Evolutionary conservation across 2,888 invertebrate species (phyloP).

Genomic region (Pammene fasciana): DNA sequence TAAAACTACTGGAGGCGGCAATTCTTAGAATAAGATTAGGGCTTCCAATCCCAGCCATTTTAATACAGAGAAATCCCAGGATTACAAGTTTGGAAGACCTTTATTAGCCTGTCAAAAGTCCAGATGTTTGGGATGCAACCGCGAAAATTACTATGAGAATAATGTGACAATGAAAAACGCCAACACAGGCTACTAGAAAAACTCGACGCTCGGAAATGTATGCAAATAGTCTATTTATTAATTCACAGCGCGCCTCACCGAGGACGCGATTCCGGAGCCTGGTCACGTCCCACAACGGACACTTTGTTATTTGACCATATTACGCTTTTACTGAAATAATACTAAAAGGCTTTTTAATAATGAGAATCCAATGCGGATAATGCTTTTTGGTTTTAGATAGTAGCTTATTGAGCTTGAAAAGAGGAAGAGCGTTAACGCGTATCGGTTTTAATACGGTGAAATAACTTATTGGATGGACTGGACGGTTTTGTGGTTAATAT

Average conservation of each 20-base stretch:
- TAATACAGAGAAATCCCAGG: no score
- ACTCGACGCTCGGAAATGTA: conserved; percentile 26
- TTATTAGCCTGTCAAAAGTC: no score
- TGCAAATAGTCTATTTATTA: conserved; percentile 37
- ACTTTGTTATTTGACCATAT: conserved; percentile 39
- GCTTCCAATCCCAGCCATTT: no score
- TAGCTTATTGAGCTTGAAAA: neutral
- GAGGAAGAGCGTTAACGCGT: conserved; percentile 4
- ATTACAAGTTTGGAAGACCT: no score
- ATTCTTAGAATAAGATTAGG: no score
- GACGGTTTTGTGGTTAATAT: conserved; percentile 18
- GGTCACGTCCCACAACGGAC: conserved; percentile 28
- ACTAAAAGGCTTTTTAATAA: conserved; percentile 1
- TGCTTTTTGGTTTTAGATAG: neutral
- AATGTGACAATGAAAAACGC: conserved; percentile 1
- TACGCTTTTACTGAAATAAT: conserved; percentile 9
- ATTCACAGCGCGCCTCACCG: conserved; percentile 27
- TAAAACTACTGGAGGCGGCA: no score
- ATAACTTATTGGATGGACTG: neutral
- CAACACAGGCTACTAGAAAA: conserved; percentile 2
- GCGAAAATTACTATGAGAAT: no score
- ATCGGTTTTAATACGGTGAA: neutral
- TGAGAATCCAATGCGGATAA: neutral
- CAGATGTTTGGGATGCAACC: no score
- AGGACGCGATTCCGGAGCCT: conserved; percentile 17